Percentiles rank a stretch among this genome's conserved stretches.
phyloP scores from a whole-genome alignment of 2,797 vertebrate genomes.

The Siniperca undulata region DNA sequence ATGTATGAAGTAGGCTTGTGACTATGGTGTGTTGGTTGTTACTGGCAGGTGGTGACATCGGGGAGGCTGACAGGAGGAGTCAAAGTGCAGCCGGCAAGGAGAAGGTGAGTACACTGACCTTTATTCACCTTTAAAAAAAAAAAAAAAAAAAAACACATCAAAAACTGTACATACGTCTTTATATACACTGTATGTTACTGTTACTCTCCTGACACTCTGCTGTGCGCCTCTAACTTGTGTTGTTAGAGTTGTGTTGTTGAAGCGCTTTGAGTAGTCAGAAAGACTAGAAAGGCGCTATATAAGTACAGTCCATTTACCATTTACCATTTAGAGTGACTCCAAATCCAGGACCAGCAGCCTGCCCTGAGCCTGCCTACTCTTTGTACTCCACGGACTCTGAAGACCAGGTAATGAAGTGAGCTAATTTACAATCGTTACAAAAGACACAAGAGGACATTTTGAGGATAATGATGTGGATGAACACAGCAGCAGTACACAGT shows the following conservation, averaged over 20 bases:
- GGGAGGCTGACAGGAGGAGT: constrained; percentile 84
- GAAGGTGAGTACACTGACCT: constrained; percentile 77
- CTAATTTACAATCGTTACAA: neutral
- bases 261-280: too few relatives aligned
- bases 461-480: neutral
- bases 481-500: too few relatives aligned
- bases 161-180: too few relatives aligned
- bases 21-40: constrained; percentile 6
- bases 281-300: too few relatives aligned
- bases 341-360: constrained; percentile 58
- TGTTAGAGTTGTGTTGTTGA: neutral
- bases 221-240: neutral
- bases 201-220: too few relatives aligned
- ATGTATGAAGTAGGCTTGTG: neutral
- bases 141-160: too few relatives aligned
- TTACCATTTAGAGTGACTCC: constrained; percentile 26
- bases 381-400: constrained; percentile 89
- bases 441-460: neutral
- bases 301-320: too few relatives aligned
- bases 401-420: constrained; percentile 85
- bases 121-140: neutral
- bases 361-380: constrained; percentile 82
- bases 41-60: constrained; percentile 87
- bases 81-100: constrained; percentile 76
- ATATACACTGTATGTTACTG: neutral